Base-by-base conservation (phyloP, 2,113 vertebrate genomes). In the Oreochromis tanganicae region DNA sequence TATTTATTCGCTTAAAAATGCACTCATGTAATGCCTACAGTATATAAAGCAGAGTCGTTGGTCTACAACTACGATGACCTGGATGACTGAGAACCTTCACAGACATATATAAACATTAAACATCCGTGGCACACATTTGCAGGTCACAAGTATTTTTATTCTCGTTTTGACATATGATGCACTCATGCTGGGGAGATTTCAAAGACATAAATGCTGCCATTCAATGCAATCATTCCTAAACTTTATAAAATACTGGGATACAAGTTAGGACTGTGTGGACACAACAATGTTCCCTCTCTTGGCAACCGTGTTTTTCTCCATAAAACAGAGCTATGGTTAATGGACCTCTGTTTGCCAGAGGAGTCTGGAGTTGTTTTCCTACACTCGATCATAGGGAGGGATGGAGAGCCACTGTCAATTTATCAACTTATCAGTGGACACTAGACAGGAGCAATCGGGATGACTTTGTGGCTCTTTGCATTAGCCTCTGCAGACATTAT, bases 281-380 rank as follows among this genome's bases (percentile, higher is more conserved):
- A 94, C 82, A 94, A 93, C 93, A 93, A 9, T 90, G 80, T 88
- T 91, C 83, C 66, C 85, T 93, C 91, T 87, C 93, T 83, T 92
- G 93, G 94, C 93, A 95, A 94, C 95, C 29, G 3, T 93, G 93
- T 87, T 90, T 94, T 91, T 93, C 85, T 85, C 80, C 38, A 63
- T 46, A 88, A 57, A 88, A 86, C 86, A 89, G 81, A 81, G 68
- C 87, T 56, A 19, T 80, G 90, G 92, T 93, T 89, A 92, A 91
- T 90, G 88, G 91, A 83, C 85, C 50, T 87, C 29, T 84, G 75
- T 95, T 94, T 91, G 93, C 92, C 90, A 93, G 83, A 85, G 50
- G 50, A 91, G 71, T 84, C 88, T 93, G 59, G 84, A 52, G 63
- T 73, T 89, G 87, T 93, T 93, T 93, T 92, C 61, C 34, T 75